Conservation (phyloP, 2,888 invertebrate genomes). For the Nesidiocoris tenuis region DNA sequence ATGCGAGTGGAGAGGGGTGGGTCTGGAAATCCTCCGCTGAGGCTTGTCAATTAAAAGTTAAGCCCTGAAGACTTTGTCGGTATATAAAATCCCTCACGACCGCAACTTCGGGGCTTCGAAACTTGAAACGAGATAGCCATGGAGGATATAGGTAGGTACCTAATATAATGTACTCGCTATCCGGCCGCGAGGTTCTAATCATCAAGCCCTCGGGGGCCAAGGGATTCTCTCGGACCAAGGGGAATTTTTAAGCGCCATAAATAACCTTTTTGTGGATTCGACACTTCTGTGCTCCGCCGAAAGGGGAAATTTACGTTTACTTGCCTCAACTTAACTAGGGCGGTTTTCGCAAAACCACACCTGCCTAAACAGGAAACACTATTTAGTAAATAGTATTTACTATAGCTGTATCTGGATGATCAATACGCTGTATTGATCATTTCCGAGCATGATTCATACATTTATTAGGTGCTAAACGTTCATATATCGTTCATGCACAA, state of each 20-base stretch:
- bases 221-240: constrained; percentile 10
- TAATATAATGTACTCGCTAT: constrained; percentile 1
- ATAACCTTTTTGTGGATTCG: constrained; percentile 2
- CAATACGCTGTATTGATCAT: too few species aligned
- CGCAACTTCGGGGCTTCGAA: neutral
- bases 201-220: constrained; percentile 26
- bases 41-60: constrained; percentile 42
- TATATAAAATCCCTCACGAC: constrained; percentile 32
- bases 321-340: neutral
- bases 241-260: constrained; percentile 32
- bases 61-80: constrained; percentile 38
- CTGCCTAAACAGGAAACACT: too few species aligned
- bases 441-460: too few species aligned
- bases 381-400: too few species aligned
- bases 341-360: too few species aligned
- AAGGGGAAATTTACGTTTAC: neutral
- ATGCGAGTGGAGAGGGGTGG: neutral
- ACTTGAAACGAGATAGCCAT: constrained; percentile 1
- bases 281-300: constrained; percentile 39
- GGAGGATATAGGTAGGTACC: too few species aligned
- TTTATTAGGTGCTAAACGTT: too few species aligned
- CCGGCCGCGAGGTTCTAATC: constrained; percentile 31
- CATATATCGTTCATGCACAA: too few species aligned
- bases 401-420: too few species aligned
- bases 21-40: neutral